phyloP scores from a whole-genome alignment of 2,113 vertebrate genomes.

The Falco punctatus region DNA sequence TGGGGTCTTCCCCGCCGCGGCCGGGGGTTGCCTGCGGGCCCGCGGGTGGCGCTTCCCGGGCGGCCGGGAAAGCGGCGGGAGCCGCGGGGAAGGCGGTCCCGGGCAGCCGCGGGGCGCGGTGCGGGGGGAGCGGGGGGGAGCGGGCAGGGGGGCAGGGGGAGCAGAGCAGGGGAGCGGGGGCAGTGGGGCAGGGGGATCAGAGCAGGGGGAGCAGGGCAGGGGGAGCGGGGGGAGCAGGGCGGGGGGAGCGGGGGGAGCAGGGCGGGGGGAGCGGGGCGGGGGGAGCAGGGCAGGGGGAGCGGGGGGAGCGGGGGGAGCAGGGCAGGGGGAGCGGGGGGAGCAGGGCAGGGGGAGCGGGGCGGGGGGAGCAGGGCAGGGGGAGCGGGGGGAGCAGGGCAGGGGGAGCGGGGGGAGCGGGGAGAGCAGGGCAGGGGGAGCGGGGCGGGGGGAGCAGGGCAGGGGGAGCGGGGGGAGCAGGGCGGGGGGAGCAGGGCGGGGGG shows the following conservation, averaged over 20 bases:
- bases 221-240: too few relatives aligned
- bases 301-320: background rate
- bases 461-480: too few relatives aligned
- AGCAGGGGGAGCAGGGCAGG: too few relatives aligned
- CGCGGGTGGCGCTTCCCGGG: background rate
- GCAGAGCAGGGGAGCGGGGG: too few relatives aligned
- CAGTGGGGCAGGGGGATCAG: too few relatives aligned
- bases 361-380: background rate
- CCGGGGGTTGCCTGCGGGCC: slow-evolving; percentile 10
- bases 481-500: background rate
- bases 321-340: too few relatives aligned
- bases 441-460: background rate
- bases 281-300: background rate
- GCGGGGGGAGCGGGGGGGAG: background rate
- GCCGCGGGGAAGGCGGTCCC: background rate
- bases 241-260: too few relatives aligned
- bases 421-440: background rate
- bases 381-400: too few relatives aligned
- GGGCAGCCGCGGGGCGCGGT: too few relatives aligned
- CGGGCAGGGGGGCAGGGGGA: too few relatives aligned
- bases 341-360: too few relatives aligned
- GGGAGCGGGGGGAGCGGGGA: background rate
- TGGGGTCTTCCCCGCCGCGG: background rate
- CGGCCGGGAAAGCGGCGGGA: background rate
- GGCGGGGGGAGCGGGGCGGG: too few relatives aligned